Percentiles rank a stretch among this genome's conserved stretches.
Evolutionary conservation across 92 coral and sea anemone species (phyloP).

Genomic region (Parazoanthus darwini): DNA sequence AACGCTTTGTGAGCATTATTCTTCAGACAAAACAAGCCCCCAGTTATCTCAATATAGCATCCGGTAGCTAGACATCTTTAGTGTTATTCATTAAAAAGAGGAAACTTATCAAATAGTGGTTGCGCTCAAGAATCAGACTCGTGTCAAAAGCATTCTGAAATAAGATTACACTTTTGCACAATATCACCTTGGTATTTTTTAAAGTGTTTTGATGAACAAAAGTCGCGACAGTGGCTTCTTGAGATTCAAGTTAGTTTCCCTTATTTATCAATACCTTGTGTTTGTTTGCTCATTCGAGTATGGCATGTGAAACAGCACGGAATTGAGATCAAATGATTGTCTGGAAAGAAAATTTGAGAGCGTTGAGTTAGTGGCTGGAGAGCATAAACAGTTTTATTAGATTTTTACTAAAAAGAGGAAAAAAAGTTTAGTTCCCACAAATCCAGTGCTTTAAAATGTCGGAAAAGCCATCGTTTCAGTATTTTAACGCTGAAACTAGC

Average conservation of each 20-base stretch:
- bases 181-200: background rate
- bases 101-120: too few relatives aligned
- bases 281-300: background rate
- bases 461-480: constrained; percentile 8
- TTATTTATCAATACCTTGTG: background rate
- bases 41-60: constrained; percentile 1
- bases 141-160: background rate
- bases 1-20: background rate
- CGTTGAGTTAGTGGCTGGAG: background rate
- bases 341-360: background rate
- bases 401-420: background rate
- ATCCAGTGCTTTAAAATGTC: background rate
- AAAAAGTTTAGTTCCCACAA: too few relatives aligned
- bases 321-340: background rate
- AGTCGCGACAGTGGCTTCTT: background rate
- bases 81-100: background rate
- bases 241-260: background rate
- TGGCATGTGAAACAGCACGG: background rate
- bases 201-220: background rate
- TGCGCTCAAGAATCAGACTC: background rate
- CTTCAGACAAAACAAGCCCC: background rate
- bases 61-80: background rate
- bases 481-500: background rate
- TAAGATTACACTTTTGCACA: background rate
- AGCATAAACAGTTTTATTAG: background rate